Conservation (phyloP, 1,140 invertebrate genomes). For the Drosophila pandora region DNA sequence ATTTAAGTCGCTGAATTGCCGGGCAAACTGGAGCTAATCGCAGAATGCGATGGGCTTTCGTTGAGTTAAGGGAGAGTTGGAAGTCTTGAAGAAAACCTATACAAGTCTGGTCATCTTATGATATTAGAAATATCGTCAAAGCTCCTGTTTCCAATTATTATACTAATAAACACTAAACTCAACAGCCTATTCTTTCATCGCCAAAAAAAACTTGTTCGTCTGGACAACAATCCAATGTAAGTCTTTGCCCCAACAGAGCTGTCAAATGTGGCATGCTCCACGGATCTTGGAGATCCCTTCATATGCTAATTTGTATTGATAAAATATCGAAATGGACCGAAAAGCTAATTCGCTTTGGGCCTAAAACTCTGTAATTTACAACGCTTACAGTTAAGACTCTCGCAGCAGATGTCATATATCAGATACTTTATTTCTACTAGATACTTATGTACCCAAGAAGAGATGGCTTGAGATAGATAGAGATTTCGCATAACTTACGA, state of each 20-base stretch:
- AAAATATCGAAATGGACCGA: constrained; percentile 38
- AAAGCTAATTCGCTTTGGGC: constrained; percentile 29
- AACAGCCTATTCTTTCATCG: constrained; percentile 31
- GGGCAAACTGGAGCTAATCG: constrained; percentile 65
- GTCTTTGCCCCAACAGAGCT: constrained; percentile 33
- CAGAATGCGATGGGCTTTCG: background rate
- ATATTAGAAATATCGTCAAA: background rate
- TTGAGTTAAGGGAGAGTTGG: background rate
- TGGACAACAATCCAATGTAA: constrained; percentile 8
- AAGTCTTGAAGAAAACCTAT: background rate
- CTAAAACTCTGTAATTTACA: constrained; percentile 70
- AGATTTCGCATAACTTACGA: constrained; percentile 71
- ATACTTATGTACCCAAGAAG: constrained; percentile 37
- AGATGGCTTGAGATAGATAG: constrained; percentile 5
- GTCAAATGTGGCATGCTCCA: constrained; percentile 64
- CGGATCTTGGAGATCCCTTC: constrained; percentile 54
- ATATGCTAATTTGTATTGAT: constrained; percentile 72
- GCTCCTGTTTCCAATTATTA: constrained; percentile 1
- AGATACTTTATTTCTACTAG: background rate
- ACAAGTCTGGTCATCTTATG: too few relatives aligned
- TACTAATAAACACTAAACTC: constrained; percentile 8
- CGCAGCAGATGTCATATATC: background rate
- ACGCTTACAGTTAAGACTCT: constrained; percentile 72
- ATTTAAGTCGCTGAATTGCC: constrained; percentile 33
- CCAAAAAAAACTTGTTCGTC: background rate